Evolutionary conservation across 2,888 invertebrate genomes (phyloP).

Genomic region (Dynastes grantii): DNA sequence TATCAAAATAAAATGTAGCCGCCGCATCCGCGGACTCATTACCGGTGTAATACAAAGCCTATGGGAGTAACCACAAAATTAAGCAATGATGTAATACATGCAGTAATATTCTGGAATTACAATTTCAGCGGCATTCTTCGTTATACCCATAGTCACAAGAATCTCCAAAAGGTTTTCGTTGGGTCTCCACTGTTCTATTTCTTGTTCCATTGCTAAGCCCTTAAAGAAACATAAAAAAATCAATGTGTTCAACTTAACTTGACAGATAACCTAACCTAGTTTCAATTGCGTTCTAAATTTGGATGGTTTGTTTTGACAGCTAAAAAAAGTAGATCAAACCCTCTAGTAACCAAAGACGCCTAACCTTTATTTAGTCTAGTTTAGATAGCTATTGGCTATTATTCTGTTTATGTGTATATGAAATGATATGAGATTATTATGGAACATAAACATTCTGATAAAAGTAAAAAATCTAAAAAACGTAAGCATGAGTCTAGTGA

Average conservation of each 20-base stretch:
- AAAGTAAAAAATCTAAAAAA: conserved; percentile 20
- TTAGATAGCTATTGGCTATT: not conserved
- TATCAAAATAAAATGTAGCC: conserved; percentile 73
- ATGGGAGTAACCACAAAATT: conserved; percentile 52
- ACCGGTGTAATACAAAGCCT: conserved; percentile 74
- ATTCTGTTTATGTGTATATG: not conserved
- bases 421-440: not conserved
- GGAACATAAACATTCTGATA: conserved; percentile 49
- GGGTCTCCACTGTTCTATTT: conserved; percentile 60
- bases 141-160: conserved; percentile 70
- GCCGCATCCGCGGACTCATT: conserved; percentile 74
- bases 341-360: not conserved
- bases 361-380: not conserved
- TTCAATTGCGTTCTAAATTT: conserved; percentile 27
- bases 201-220: conserved; percentile 52
- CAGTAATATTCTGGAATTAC: conserved; percentile 59
- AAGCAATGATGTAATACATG: conserved; percentile 32
- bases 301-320: conserved; percentile 8
- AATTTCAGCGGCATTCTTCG: conserved; percentile 68
- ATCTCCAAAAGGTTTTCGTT: conserved; percentile 67
- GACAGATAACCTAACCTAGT: conserved; percentile 52
- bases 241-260: conserved; percentile 50
- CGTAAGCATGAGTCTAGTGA: conserved; percentile 30
- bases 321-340: not conserved
- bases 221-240: conserved; percentile 44